These are phyloP conservation scores for Anguilla obscura DNA, from an alignment of 2,797 vertebrate species.

Conservation along the genomic window DNA sequence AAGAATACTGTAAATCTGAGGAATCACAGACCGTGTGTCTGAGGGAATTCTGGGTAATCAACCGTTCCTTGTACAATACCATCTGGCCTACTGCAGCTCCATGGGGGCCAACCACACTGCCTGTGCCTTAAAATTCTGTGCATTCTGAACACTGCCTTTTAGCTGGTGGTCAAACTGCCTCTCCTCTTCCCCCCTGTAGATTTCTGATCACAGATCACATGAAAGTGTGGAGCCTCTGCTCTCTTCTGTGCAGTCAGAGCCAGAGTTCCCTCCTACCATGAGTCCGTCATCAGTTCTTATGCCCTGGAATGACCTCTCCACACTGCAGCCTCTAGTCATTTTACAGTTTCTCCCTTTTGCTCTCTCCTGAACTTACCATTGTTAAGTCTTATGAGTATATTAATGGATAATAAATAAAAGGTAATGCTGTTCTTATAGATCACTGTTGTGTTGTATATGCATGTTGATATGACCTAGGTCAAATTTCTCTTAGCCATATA, in stretches of 20 bases:
- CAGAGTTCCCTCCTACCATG: neutral
- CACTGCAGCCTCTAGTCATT: neutral
- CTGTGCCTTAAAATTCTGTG: neutral
- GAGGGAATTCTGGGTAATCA: neutral
- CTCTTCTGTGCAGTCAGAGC: neutral
- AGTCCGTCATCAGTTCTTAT: neutral
- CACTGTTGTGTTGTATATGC: neutral
- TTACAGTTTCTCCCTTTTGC: neutral
- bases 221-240: neutral
- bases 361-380: neutral
- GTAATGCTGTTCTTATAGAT: neutral
- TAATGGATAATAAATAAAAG: neutral
- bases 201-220: neutral
- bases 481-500: neutral
- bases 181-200: neutral
- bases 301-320: neutral
- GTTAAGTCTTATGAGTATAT: neutral
- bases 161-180: neutral
- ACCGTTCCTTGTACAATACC: neutral
- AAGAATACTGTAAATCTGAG: constrained; percentile 3
- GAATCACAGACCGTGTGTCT: neutral
- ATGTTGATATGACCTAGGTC: neutral
- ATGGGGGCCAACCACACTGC: neutral
- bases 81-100: neutral
- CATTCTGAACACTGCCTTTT: neutral